Evolutionary conservation across 2,113 vertebrate genomes (phyloP).

Genomic region (Hydrochoerus hydrochaeris): DNA sequence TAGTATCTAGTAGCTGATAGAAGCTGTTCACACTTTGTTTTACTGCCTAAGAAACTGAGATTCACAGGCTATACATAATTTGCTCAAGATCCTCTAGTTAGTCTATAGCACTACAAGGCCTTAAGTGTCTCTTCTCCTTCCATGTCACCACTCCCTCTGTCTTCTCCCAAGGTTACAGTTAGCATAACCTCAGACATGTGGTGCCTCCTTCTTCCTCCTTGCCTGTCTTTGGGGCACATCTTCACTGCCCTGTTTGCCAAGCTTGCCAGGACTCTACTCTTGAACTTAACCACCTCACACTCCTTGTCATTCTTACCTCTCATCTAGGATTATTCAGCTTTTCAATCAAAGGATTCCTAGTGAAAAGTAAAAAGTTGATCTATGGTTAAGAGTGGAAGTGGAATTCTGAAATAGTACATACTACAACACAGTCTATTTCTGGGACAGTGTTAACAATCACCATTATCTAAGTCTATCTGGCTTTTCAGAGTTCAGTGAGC

Average conservation of each 20-base stretch:
- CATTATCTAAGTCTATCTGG: neutral
- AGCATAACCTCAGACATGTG: neutral
- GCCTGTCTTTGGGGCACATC: neutral
- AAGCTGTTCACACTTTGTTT: neutral
- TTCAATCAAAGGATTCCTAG: conserved; percentile 37
- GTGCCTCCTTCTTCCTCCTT: neutral
- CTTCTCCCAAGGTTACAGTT: neutral
- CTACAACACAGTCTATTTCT: conserved; percentile 33
- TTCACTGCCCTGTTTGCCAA: neutral
- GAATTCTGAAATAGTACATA: conserved; percentile 21
- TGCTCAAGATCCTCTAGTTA: neutral
- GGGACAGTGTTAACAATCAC: neutral
- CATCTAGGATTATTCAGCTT: neutral
- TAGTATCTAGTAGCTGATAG: neutral
- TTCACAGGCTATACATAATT: neutral
- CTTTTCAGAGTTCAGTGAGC: neutral
- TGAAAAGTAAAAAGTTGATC: neutral
- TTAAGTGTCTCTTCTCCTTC: neutral
- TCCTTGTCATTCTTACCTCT: neutral
- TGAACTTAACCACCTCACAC: neutral
- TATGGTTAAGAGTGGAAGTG: neutral
- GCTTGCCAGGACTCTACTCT: neutral
- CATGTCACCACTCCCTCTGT: neutral
- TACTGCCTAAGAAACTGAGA: conserved; percentile 14
- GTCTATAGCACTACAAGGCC: neutral